Conservation (phyloP, 2,888 invertebrate species). For the Strigamia maritima region DNA sequence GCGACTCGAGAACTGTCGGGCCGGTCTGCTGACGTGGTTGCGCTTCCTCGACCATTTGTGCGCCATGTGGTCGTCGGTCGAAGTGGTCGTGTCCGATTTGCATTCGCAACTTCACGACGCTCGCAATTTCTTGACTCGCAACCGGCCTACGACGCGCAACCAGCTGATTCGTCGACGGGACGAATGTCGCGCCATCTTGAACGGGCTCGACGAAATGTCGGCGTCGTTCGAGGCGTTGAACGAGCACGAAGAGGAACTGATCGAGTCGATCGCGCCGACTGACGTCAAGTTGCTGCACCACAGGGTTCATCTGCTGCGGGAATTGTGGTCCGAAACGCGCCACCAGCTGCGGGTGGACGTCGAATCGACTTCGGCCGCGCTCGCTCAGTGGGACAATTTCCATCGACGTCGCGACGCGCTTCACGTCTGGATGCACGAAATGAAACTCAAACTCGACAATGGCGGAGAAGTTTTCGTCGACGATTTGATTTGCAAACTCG, state of each 20-base stretch:
- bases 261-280: constrained; percentile 77
- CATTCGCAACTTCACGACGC: constrained; percentile 41
- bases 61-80: constrained; percentile 40
- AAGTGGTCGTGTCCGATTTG: constrained; percentile 41
- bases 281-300: constrained; percentile 79
- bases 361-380: constrained; percentile 69
- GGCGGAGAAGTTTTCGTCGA: constrained; percentile 38
- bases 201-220: constrained; percentile 45
- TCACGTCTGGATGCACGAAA: constrained; percentile 37
- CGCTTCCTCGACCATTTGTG: constrained; percentile 63
- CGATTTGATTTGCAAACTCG: constrained; percentile 37
- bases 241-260: constrained; percentile 74
- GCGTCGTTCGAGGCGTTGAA: constrained; percentile 68
- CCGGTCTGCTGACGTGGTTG: constrained; percentile 76
- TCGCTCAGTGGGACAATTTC: constrained; percentile 69
- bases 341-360: constrained; percentile 70
- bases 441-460: constrained; percentile 32
- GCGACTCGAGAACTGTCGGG: constrained; percentile 72
- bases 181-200: constrained; percentile 22
- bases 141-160: constrained; percentile 39
- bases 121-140: constrained; percentile 38
- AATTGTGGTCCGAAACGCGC: constrained; percentile 76
- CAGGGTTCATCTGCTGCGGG: constrained; percentile 70
- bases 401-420: constrained; percentile 51
- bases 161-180: constrained; percentile 37